Evolutionary conservation across 2,888 invertebrate species (phyloP), one percentile per base, ranked within the genome.

Genomic region (Drosophila neutralis): DNA sequence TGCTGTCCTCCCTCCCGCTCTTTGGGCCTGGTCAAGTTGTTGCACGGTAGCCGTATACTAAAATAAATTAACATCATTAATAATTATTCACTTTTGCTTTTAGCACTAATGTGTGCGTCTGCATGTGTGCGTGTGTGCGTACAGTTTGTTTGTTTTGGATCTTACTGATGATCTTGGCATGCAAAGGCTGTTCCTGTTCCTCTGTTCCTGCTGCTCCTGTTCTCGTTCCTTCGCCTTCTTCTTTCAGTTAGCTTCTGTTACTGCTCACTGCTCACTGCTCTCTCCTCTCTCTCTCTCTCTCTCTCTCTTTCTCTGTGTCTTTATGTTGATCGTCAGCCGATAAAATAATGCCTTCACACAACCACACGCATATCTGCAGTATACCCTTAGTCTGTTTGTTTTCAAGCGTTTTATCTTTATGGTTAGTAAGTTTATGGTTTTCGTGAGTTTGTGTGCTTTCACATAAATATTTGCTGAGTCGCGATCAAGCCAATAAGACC

Each of bases 21-120:
- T 11, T 53, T 33, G 35, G 48, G 31, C 18, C 51, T 71, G 49
- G 36, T 42, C 45, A 71, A 63, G 62, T 71, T 67, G 67, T 53
- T 75, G 61, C 78, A 79, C 86, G 76, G 85, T 83, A 88, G 87
- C 81, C 75, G 71, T 67, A 72, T 73, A 73, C 77, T 74, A 77
- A 80, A 82, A 78, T 79, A 81, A 83, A 83, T 83, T 78, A 87
- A 83, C 83, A 83, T 80, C 82, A 80, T 87, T 78, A 83, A 78
- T 82, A 76, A 85, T 82, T 78, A 87, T 83, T 89, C 85, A 89
- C 87, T 87, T 89, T 87, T 89, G 87, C 87, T 87, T 87, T 89
- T 87, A 80, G 70, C 69, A 45, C 45, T 66, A 40, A 53, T 15
- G 45, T 54, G 40, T 59, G 45, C 8, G 24, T 4, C 45, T 38